A percentile compares a stretch with the other conserved stretches of the same genome.
These are phyloP conservation scores for Standfussiana lucernea DNA, from an alignment of 2,888 invertebrate species.

Conservation along the genomic window DNA sequence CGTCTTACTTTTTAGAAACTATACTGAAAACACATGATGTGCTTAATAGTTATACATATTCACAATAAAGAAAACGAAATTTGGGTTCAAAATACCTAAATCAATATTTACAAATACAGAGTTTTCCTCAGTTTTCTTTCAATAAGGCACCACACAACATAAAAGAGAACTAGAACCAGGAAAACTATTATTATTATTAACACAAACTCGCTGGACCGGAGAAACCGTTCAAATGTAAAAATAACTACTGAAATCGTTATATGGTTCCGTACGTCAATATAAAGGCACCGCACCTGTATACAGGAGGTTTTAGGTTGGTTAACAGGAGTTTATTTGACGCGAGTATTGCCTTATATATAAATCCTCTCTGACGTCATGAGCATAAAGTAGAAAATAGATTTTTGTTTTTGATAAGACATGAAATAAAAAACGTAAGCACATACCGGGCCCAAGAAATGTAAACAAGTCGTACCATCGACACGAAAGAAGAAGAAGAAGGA, in stretches of 20 bases:
- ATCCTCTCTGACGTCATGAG: background rate
- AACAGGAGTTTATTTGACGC: background rate
- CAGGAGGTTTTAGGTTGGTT: background rate
- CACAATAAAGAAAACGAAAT: background rate
- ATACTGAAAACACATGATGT: background rate
- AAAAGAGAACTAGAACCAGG: conserved; percentile 36
- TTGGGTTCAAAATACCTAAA: background rate
- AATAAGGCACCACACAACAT: conserved; percentile 27
- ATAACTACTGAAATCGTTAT: conserved; percentile 43
- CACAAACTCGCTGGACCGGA: conserved; percentile 34
- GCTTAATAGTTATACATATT: background rate
- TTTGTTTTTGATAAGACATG: background rate
- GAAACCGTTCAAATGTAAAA: conserved; percentile 58
- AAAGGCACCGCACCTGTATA: background rate
- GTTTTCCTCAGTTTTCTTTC: conserved; percentile 3
- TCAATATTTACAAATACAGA: background rate
- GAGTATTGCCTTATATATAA: background rate
- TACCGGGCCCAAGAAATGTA: too few species aligned
- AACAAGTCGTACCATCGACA: too few species aligned
- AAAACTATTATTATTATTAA: conserved; percentile 59
- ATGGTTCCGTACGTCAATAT: conserved; percentile 54
- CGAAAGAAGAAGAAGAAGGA: too few species aligned
- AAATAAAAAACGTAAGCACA: too few species aligned
- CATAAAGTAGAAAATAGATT: background rate
- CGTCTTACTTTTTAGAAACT: background rate